Conservation (phyloP, 2,888 invertebrate species). For the Caenorhabditis doughertyi region DNA sequence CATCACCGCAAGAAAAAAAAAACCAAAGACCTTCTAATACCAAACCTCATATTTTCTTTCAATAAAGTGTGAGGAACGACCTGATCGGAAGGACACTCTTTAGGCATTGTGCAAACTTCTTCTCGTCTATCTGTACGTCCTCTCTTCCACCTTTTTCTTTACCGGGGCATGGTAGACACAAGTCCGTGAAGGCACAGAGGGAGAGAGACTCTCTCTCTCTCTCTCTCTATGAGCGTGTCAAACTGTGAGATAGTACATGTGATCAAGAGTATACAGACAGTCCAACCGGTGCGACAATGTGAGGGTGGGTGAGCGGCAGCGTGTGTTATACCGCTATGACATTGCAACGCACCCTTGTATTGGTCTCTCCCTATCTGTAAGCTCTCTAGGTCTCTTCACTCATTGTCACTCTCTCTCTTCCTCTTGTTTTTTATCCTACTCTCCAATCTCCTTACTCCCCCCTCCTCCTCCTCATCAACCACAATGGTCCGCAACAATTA, state of each 20-base stretch:
- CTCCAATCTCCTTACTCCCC: neutral
- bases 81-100: constrained; percentile 36
- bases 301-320: constrained; percentile 47
- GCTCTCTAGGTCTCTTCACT: constrained; percentile 32
- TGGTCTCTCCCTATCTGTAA: constrained; percentile 33
- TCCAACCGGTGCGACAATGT: constrained; percentile 43
- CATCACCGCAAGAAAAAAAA: neutral
- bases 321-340: constrained; percentile 61
- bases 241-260: constrained; percentile 27
- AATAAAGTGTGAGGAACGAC: constrained; percentile 57
- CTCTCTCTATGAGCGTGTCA: constrained; percentile 54
- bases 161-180: constrained; percentile 47
- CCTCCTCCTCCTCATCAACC: neutral
- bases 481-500: constrained; percentile 55
- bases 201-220: no score
- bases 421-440: constrained; percentile 4
- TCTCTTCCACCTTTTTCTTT: constrained; percentile 14
- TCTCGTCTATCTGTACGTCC: constrained; percentile 15
- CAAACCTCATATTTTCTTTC: neutral
- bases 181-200: constrained; percentile 45
- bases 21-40: constrained; percentile 35
- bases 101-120: constrained; percentile 62
- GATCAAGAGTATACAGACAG: constrained; percentile 32
- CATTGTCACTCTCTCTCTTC: constrained; percentile 6
- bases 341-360: constrained; percentile 58